Evolutionary conservation across 2,888 invertebrate species (phyloP).

Genomic region (Pollenia angustigena): DNA sequence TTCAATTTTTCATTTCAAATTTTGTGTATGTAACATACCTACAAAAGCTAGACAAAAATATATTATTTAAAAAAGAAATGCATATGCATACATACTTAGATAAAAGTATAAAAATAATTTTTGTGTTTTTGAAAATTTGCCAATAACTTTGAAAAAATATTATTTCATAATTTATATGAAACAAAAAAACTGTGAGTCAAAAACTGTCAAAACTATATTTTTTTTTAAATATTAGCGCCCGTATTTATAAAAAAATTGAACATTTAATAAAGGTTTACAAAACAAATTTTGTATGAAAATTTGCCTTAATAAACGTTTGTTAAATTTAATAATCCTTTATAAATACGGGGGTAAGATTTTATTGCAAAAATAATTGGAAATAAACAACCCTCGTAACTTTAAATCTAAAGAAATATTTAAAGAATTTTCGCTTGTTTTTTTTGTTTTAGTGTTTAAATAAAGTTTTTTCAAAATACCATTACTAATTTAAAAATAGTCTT

Average conservation of each 20-base stretch:
- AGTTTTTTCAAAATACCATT: constrained; percentile 40
- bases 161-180: constrained; percentile 38
- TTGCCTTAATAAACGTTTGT: too few relatives aligned
- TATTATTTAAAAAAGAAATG: constrained; percentile 7
- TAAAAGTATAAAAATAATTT: constrained; percentile 11
- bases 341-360: too few relatives aligned
- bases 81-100: not conserved
- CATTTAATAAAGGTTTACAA: too few relatives aligned
- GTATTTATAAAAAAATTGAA: too few relatives aligned
- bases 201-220: not conserved
- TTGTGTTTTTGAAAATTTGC: constrained; percentile 44
- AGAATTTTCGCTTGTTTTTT: constrained; percentile 6
- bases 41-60: constrained; percentile 42
- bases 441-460: constrained; percentile 29
- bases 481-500: not conserved
- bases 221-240: not conserved
- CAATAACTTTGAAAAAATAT: constrained; percentile 42
- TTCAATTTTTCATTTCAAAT: not conserved
- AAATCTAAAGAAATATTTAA: constrained; percentile 1
- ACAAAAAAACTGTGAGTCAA: not conserved
- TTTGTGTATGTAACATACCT: constrained; percentile 11
- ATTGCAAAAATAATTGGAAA: not conserved
- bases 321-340: too few relatives aligned
- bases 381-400: not conserved
- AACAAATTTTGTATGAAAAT: too few relatives aligned